Base-by-base conservation (phyloP, 2,113 vertebrate genomes). In the Ginglymostoma cirratum region DNA sequence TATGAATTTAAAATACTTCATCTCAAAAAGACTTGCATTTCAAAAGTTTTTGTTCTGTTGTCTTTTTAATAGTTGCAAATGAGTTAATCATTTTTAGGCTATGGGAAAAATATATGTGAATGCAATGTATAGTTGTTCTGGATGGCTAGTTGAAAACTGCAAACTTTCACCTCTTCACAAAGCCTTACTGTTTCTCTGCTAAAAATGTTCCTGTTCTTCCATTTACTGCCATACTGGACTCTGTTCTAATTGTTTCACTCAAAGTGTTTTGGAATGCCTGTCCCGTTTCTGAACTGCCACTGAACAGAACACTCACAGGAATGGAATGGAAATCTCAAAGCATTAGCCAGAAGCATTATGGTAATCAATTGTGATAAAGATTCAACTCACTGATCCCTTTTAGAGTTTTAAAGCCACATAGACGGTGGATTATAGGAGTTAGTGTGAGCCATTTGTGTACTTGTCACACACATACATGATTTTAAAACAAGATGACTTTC, bases 301-400 rank as follows among this genome's bases (percentile, higher is more conserved):
- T 48, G 4, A 95, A 70, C 67, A 48, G 38, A 95, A 48, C 38
- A 45, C 69, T 76, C 94, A 95, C 72, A 72, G 94, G 94, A 72
- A 24, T 17, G 67, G 66, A 95, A 70, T 95, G 93, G 67, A 95
- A 72, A 95, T 72, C 45, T 24, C 94, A 52, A 34, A 95, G 42
- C 27, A 52, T 72, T 72, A 95, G 69, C 69, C 42, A 95, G 93
- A 38, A 48, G 38, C 45, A 72, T 95, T 95, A 95, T 95, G 67
- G 94, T 52, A 95, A 95, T 95, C 94, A 72, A 15, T 95, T 45
- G 34, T 24, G 30, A 48, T 95, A 95, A 72, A 95, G 66, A 70
- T 70, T 30, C 94, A 95, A 70, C 94, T 95, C 94, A 95, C 94
- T 95, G 69, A 52, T 95, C 67, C 45, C 94, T 95, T 95, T 76